Percentiles rank a stretch among this genome's conserved stretches.
Evolutionary conservation across 2,888 invertebrate species (phyloP).

Genomic region (Antheraea assamensis): DNA sequence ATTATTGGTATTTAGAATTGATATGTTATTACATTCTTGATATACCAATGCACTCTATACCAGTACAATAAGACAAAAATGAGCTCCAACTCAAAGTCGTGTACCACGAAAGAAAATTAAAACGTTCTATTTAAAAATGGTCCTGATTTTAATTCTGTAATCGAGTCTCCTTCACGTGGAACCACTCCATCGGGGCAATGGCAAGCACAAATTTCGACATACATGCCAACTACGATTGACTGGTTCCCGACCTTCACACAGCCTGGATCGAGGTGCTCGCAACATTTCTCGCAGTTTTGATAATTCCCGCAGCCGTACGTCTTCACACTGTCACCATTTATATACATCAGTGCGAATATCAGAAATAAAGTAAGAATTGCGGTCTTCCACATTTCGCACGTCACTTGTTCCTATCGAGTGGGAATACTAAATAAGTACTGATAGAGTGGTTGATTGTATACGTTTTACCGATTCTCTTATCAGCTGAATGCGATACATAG

Average conservation of each 20-base stretch:
- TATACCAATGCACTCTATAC: no score
- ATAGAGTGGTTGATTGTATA: neutral
- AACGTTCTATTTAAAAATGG: neutral
- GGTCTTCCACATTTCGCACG: slow-evolving; percentile 1
- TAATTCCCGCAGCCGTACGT: neutral
- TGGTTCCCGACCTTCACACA: neutral
- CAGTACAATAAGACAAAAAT: no score
- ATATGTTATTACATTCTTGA: no score
- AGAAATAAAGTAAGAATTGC: neutral
- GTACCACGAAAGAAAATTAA: neutral
- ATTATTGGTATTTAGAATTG: no score
- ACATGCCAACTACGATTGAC: neutral
- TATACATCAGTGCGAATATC: neutral
- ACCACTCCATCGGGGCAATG: neutral
- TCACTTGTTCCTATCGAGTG: neutral
- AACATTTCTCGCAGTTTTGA: slow-evolving; percentile 10
- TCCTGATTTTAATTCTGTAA: neutral
- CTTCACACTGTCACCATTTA: slow-evolving; percentile 1
- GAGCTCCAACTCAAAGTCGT: neutral
- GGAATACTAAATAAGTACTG: neutral
- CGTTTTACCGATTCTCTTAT: neutral
- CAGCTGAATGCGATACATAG: neutral
- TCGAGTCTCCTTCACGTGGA: slow-evolving; percentile 1
- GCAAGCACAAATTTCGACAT: neutral
- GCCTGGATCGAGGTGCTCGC: neutral